These are phyloP conservation scores for Cherax destructor DNA, from an alignment of 1,140 invertebrate species.

Conservation along the genomic window DNA sequence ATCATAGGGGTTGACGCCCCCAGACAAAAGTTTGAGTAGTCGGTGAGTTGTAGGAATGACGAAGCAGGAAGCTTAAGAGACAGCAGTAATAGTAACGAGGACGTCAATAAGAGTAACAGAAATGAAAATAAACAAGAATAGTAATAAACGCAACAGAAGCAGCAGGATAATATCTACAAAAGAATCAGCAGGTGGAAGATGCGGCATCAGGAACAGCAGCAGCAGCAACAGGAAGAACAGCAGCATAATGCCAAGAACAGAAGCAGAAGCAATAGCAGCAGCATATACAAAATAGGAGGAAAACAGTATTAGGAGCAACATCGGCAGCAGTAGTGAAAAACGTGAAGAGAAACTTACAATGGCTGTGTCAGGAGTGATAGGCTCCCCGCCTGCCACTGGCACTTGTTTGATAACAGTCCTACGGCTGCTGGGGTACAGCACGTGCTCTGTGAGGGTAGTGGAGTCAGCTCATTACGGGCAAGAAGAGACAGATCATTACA, in stretches of 20 bases:
- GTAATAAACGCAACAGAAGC: no score
- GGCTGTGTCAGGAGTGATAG: slow-evolving; percentile 23
- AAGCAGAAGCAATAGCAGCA: background rate
- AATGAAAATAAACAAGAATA: no score
- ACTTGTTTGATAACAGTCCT: background rate
- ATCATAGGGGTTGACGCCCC: no score
- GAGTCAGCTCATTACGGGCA: background rate
- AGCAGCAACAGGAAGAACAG: background rate
- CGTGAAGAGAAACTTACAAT: slow-evolving; percentile 1
- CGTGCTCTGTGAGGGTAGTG: slow-evolving; percentile 16
- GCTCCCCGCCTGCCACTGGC: slow-evolving; percentile 17
- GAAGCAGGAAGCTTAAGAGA: no score
- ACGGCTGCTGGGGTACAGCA: slow-evolving; percentile 41
- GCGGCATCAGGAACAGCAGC: background rate
- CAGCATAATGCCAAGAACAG: background rate
- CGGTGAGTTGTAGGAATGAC: no score
- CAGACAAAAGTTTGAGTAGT: no score
- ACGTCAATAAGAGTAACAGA: no score
- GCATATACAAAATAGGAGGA: background rate
- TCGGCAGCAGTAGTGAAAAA: background rate
- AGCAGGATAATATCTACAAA: no score
- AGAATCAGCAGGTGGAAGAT: no score
- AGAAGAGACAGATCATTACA: no score
- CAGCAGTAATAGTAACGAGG: no score
- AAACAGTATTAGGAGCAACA: no score